Conservation (phyloP, 2,888 invertebrate genomes). For the Diloba caeruleocephala region DNA sequence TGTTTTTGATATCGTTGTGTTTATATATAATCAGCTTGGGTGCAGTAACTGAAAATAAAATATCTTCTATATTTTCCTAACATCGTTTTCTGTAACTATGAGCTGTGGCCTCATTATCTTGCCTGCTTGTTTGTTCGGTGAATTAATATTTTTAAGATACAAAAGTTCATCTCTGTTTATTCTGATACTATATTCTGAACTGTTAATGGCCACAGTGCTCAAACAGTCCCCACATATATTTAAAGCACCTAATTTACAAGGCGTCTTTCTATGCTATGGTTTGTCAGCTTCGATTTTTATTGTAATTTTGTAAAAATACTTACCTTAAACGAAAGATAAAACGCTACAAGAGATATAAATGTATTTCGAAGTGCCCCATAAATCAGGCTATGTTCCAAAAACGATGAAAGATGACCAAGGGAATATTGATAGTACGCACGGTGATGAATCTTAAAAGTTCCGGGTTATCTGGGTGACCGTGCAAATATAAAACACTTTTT, state of each 20-base stretch:
- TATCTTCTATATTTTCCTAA: constrained; percentile 64
- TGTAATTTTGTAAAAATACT: constrained; percentile 61
- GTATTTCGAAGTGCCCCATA: constrained; percentile 23
- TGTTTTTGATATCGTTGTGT: constrained; percentile 71
- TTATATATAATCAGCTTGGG: constrained; percentile 60
- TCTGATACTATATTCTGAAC: constrained; percentile 60
- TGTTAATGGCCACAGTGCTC: constrained; percentile 63
- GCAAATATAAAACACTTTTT: too few species aligned
- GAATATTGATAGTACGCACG: constrained; percentile 38
- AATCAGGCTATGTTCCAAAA: constrained; percentile 33
- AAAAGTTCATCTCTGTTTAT: constrained; percentile 65
- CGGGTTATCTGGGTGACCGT: constrained; percentile 33
- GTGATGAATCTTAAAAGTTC: constrained; percentile 43
- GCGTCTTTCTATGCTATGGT: constrained; percentile 66
- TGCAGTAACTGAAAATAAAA: constrained; percentile 63
- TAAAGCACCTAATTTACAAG: constrained; percentile 62
- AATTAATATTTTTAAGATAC: constrained; percentile 68
- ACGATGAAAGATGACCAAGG: constrained; percentile 39
- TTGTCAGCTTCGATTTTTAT: constrained; percentile 61
- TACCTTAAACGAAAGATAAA: constrained; percentile 71
- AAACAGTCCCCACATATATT: constrained; percentile 70
- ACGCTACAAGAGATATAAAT: constrained; percentile 66
- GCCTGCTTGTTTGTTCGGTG: constrained; percentile 66
- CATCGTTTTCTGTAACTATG: constrained; percentile 68
- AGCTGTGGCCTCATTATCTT: too few species aligned